phyloP scores from a whole-genome alignment of 2,797 vertebrate genomes.

The Peromyscus melanophrys region DNA sequence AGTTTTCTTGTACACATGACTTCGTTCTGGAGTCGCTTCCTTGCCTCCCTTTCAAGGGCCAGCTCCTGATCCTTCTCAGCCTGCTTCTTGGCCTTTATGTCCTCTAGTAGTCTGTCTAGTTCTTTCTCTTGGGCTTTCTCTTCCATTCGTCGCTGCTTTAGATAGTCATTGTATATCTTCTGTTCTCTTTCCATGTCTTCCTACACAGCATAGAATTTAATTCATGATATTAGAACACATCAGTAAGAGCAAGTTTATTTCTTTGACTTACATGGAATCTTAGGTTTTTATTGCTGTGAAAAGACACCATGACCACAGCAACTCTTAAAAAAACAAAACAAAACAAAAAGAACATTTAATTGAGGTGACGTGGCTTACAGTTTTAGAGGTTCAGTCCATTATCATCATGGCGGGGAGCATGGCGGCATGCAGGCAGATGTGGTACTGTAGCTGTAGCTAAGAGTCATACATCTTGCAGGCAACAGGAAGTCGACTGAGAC shows the following conservation, averaged over 20 bases:
- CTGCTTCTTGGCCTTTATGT: constrained; percentile 89
- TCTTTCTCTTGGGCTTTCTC: constrained; percentile 90
- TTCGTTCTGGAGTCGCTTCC: constrained; percentile 91
- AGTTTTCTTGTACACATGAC: constrained; percentile 90
- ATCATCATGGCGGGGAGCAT: not conserved
- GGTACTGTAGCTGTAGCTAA: not conserved
- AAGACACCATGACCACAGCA: not conserved
- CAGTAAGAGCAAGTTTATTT: not conserved
- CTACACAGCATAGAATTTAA: constrained; percentile 86
- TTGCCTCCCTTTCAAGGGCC: constrained; percentile 88
- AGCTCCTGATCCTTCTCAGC: constrained; percentile 86
- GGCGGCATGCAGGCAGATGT: not conserved
- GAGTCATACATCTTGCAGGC: not conserved
- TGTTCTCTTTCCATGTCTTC: constrained; percentile 91
- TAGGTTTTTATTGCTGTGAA: not conserved
- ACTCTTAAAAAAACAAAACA: not conserved
- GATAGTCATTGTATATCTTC: constrained; percentile 90
- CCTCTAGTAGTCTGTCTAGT: constrained; percentile 88
- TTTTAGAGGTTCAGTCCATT: not conserved
- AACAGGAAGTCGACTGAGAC: not conserved
- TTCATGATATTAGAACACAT: not conserved
- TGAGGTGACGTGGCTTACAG: not conserved
- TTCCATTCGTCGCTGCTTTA: constrained; percentile 90
- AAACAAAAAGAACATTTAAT: not conserved
- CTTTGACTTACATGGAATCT: not conserved